Evolutionary conservation across 2,797 vertebrate genomes (phyloP).

Genomic region (Clarias laeviceps): DNA sequence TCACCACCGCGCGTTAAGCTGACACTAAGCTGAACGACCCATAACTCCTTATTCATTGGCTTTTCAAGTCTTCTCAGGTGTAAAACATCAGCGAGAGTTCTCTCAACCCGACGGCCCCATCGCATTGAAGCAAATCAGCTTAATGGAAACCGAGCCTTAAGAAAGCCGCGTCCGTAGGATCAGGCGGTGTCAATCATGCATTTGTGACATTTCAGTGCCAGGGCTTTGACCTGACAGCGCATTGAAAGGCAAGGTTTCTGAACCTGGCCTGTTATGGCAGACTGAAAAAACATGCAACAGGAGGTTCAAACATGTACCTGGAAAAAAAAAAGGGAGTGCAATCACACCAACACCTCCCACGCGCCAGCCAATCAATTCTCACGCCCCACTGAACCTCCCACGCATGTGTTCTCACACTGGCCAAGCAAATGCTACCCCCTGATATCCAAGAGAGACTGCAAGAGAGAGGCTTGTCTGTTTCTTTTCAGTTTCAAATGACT

Average conservation of each 20-base stretch:
- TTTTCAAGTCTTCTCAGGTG: constrained; percentile 20
- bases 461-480: constrained; percentile 14
- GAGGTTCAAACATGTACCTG: constrained; percentile 48
- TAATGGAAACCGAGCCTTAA: background rate
- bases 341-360: constrained; percentile 61
- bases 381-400: constrained; percentile 57
- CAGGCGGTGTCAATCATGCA: background rate
- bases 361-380: constrained; percentile 56
- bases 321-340: constrained; percentile 42
- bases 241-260: constrained; percentile 19
- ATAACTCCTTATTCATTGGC: background rate
- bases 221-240: constrained; percentile 1
- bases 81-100: constrained; percentile 7
- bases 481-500: background rate
- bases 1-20: constrained; percentile 5
- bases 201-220: background rate
- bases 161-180: background rate
- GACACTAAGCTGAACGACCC: constrained; percentile 27
- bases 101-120: background rate
- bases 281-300: constrained; percentile 34
- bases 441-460: constrained; percentile 41
- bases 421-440: constrained; percentile 55
- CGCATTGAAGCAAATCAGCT: background rate
- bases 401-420: constrained; percentile 51
- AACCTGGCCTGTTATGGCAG: constrained; percentile 13